Base-by-base conservation (phyloP, 2,888 invertebrate genomes). In the Cryptocheilus praepositus region DNA sequence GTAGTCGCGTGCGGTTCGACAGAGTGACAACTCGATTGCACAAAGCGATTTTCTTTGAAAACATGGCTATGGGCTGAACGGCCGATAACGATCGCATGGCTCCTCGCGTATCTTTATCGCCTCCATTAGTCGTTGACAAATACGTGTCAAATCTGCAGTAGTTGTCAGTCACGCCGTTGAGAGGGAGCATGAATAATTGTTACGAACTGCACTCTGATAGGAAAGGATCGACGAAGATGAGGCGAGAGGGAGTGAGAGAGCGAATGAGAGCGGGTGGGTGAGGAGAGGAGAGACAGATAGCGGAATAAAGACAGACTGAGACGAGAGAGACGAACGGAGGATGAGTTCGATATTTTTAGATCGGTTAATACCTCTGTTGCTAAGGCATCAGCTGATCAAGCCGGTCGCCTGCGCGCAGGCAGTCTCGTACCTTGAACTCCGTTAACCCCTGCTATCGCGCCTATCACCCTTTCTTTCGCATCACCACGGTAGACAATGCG, bases 321-420 rank as follows among this genome's bases (percentile, higher is more conserved):
- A 19, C 1, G 16, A 49, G 49, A 44, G 36, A 36, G 36, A 36
- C 36, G 11, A 7, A 36, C 7, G 36, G 36, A 36, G 36, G 7
- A 11, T 36, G 7, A 36, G 36, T 8, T 66, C 64, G 77, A 79
- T 80, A 77, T 79, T 75, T 77, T 79, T 77, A 80, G 80, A 56
- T 53, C 65, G 83, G 86, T 77, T 86, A 85, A 81, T 86, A 87
- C 79, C 69, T 83, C 82, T 86, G 86, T 88, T 86, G 86, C 87
- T 87, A 87, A 81, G 86, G 86, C 83, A 88, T 88, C 87, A 88
- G 87, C 87, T 88, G 87, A 88, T 87, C 82, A 66, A 65, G 68
- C 65, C 74, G 63, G 76, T 67, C 64, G 74, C 63, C 70, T 62
- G 67, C 53, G 45, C 60, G 62, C 55, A 51, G 18, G 64, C 79